These are phyloP conservation scores for Acinonyx jubatus DNA, from an alignment of 2,113 vertebrate species.

Conservation along the genomic window DNA sequence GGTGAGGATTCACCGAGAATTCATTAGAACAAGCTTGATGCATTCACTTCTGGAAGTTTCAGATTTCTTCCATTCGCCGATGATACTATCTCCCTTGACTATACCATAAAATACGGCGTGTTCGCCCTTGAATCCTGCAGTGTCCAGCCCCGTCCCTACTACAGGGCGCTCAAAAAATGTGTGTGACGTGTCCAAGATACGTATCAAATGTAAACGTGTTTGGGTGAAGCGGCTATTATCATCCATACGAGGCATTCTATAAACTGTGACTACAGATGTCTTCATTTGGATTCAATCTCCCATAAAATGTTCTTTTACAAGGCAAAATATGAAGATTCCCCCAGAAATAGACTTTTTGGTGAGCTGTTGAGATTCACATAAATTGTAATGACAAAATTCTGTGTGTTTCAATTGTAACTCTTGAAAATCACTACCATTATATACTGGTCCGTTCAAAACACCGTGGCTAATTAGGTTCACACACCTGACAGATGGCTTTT, in stretches of 20 bases:
- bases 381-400: slow-evolving; percentile 34
- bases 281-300: slow-evolving; percentile 15
- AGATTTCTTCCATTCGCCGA: background rate
- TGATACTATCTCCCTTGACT: too few species aligned
- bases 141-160: fast-evolving
- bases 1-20: background rate
- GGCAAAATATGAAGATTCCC: background rate
- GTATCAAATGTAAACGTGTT: background rate
- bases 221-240: background rate
- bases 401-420: background rate
- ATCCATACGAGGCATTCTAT: background rate
- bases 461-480: slow-evolving; percentile 36
- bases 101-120: background rate
- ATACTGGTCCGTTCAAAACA: slow-evolving; percentile 8
- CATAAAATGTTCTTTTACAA: slow-evolving; percentile 9
- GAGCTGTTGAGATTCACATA: slow-evolving; percentile 33
- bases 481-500: slow-evolving; percentile 78
- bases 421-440: slow-evolving; percentile 60
- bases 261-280: background rate
- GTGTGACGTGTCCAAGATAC: background rate
- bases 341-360: slow-evolving; percentile 31
- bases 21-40: background rate
- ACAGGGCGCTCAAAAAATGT: fast-evolving
- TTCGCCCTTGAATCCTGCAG: background rate
- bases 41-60: background rate